Conservation (phyloP, 2,888 invertebrate species). For the Cabera pusaria region DNA sequence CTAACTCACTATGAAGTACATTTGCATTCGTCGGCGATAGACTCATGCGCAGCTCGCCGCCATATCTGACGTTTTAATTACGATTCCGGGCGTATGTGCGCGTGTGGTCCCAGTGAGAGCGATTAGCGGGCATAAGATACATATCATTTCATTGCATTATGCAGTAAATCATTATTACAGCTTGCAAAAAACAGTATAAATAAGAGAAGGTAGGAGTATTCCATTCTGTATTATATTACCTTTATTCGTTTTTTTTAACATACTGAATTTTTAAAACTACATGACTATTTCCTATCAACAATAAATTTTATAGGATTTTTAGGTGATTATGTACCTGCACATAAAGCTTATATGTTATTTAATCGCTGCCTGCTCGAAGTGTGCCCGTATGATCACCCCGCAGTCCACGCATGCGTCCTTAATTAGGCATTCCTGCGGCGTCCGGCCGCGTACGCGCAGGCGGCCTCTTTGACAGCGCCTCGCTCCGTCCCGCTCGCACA, state of each 20-base stretch:
- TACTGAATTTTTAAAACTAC: too few relatives aligned
- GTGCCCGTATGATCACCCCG: slow-evolving; percentile 33
- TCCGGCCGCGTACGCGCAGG: slow-evolving; percentile 76
- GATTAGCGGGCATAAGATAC: slow-evolving; percentile 7
- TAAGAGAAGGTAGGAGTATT: too few relatives aligned
- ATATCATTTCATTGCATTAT: too few relatives aligned
- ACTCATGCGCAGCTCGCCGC: slow-evolving; percentile 36
- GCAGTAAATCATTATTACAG: too few relatives aligned
- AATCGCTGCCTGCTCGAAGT: slow-evolving; percentile 27
- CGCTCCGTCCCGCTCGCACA: slow-evolving; percentile 69
- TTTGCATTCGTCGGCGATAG: slow-evolving; percentile 17
- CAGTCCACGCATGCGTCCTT: slow-evolving; percentile 80
- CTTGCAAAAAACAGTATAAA: too few relatives aligned
- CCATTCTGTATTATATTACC: too few relatives aligned
- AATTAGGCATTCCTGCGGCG: slow-evolving; percentile 80
- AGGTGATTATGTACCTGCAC: too few relatives aligned
- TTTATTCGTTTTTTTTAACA: too few relatives aligned
- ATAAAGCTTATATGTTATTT: too few relatives aligned
- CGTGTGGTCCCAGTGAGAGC: slow-evolving; percentile 34
- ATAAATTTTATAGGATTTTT: too few relatives aligned
- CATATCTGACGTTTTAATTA: slow-evolving; percentile 79
- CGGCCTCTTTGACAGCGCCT: slow-evolving; percentile 71
- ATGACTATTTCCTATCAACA: too few relatives aligned
- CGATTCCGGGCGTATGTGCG: slow-evolving; percentile 54
- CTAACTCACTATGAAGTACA: too few relatives aligned